Conservation (phyloP, 2,888 invertebrate species). For the Epirrhoe tristata region DNA sequence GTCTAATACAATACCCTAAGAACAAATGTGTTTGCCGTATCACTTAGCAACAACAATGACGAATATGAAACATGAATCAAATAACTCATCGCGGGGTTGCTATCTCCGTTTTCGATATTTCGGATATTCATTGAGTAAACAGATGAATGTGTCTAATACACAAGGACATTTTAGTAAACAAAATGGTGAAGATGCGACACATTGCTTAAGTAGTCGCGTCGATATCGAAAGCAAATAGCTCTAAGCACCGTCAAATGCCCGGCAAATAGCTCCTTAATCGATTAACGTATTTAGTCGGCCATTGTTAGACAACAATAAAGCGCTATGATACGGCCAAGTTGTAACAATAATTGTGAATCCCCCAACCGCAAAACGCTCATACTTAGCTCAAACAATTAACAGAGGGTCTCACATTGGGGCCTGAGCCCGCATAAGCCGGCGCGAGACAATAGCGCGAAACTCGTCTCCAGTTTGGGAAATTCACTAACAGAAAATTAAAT, state of each 20-base stretch:
- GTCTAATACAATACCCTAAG: constrained; percentile 5
- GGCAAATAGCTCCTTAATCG: constrained; percentile 58
- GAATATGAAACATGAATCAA: constrained; percentile 27
- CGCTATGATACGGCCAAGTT: constrained; percentile 70
- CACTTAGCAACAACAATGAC: constrained; percentile 28
- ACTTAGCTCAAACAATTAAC: constrained; percentile 82
- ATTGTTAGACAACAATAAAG: constrained; percentile 71
- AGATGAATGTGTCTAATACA: constrained; percentile 26
- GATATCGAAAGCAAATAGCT: constrained; percentile 31
- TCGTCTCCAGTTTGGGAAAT: constrained; percentile 73
- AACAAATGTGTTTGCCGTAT: constrained; percentile 16
- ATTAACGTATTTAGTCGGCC: constrained; percentile 55
- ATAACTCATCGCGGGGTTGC: constrained; percentile 21
- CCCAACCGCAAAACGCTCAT: constrained; percentile 72
- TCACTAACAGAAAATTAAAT: constrained; percentile 81
- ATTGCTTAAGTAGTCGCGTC: constrained; percentile 30
- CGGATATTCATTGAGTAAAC: constrained; percentile 32
- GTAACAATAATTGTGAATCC: constrained; percentile 77
- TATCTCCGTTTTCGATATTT: constrained; percentile 30
- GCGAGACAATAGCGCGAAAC: constrained; percentile 78
- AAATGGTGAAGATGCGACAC: constrained; percentile 21
- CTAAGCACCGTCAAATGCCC: constrained; percentile 45
- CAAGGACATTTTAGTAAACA: constrained; percentile 32
- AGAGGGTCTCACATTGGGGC: constrained; percentile 71
- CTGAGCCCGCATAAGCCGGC: constrained; percentile 77